A percentile compares a stretch with the other conserved stretches of the same genome.
phyloP scores from a whole-genome alignment of 2,113 vertebrate species.

The Blennius ocellaris region DNA sequence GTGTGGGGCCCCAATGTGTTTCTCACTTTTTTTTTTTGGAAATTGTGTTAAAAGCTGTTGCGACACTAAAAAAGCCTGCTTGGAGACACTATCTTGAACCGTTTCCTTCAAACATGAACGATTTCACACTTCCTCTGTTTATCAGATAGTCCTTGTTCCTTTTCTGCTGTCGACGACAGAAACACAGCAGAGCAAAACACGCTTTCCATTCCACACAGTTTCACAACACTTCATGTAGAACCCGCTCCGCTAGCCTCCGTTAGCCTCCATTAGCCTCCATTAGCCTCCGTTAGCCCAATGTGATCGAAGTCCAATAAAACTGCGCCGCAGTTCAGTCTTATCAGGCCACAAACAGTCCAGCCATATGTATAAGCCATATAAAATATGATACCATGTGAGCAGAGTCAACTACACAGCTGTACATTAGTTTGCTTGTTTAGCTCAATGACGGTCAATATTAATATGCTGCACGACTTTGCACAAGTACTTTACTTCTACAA shows the following conservation, averaged over 20 bases:
- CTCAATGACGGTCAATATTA: background rate
- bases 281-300: too few species aligned
- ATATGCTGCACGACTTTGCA: background rate
- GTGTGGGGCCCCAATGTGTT: too few species aligned
- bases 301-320: too few species aligned
- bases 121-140: background rate
- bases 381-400: background rate
- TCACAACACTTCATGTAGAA: background rate
- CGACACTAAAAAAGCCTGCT: background rate
- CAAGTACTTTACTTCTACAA: background rate
- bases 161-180: background rate
- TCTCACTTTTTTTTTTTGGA: too few species aligned
- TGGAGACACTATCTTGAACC: constrained; percentile 10
- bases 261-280: background rate
- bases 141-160: constrained; percentile 5
- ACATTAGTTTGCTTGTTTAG: background rate
- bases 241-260: background rate
- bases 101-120: constrained; percentile 11
- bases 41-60: background rate
- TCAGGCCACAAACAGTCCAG: background rate
- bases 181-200: constrained; percentile 4
- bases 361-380: background rate
- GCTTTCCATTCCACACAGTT: constrained; percentile 1
- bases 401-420: background rate
- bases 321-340: background rate